These are phyloP conservation scores for Megalurothrips usitatus DNA, from an alignment of 2,888 invertebrate species.

Conservation along the genomic window DNA sequence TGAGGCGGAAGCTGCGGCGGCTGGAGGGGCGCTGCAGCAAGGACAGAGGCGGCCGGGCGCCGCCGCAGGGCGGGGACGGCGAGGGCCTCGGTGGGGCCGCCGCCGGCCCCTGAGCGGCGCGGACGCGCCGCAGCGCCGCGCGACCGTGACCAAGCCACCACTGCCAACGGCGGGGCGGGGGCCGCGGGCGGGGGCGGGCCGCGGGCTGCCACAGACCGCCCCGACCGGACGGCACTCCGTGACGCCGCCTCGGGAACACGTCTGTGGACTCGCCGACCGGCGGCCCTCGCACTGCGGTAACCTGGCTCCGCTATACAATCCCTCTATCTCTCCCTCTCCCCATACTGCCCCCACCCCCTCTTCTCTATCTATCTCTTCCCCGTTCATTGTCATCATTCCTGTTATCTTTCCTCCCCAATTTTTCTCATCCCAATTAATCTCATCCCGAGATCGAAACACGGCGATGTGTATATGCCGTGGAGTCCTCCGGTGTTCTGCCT, in stretches of 20 bases:
- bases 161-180: too few relatives aligned
- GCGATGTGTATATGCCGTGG: background rate
- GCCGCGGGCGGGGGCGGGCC: background rate
- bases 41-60: constrained; percentile 40
- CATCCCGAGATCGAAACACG: background rate
- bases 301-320: too few relatives aligned
- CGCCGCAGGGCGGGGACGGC: constrained; percentile 34
- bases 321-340: too few relatives aligned
- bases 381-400: background rate
- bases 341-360: too few relatives aligned
- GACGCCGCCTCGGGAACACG: too few relatives aligned
- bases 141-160: background rate
- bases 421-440: background rate
- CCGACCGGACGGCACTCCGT: too few relatives aligned
- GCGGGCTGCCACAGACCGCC: background rate
- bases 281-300: too few relatives aligned
- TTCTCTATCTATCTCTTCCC: background rate
- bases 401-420: background rate
- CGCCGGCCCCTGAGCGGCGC: background rate
- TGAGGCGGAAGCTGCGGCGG: constrained; percentile 50
- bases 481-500: background rate
- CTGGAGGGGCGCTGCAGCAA: constrained; percentile 45
- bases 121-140: background rate
- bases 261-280: too few relatives aligned
- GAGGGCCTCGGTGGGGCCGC: background rate